Evolutionary conservation across 1,140 invertebrate genomes (phyloP).

Genomic region (Drosophila ironensis): DNA sequence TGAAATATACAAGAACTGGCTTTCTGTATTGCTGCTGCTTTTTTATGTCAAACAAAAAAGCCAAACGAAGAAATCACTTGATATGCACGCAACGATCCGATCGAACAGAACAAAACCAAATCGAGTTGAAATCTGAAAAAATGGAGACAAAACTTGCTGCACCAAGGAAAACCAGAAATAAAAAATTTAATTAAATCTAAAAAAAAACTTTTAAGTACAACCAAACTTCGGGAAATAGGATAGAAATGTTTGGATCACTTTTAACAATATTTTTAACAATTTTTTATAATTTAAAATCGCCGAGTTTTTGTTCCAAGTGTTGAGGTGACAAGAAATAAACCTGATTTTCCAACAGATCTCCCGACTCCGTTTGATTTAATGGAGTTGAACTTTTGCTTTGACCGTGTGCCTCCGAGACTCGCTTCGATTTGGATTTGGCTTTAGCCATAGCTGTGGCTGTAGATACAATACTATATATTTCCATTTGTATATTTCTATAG

Average conservation of each 20-base stretch:
- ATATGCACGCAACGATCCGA: slow-evolving; percentile 43
- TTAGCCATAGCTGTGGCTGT: not conserved
- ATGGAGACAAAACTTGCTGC: not conserved
- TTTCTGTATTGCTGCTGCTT: slow-evolving; percentile 10
- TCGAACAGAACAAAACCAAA: slow-evolving; percentile 17
- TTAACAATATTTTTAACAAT: not conserved
- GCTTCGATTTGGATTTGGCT: slow-evolving; percentile 2
- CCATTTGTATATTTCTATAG: not conserved
- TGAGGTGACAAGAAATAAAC: slow-evolving; percentile 23
- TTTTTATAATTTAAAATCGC: not conserved
- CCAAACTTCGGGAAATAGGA: too few relatives aligned
- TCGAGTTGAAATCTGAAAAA: slow-evolving; percentile 9
- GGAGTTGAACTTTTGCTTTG: slow-evolving; percentile 28
- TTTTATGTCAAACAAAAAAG: not conserved
- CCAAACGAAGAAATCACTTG: slow-evolving; percentile 43
- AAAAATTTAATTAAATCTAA: not conserved
- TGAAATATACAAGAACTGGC: slow-evolving; percentile 20
- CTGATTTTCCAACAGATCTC: slow-evolving; percentile 11
- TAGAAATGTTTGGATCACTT: too few relatives aligned
- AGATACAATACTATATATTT: too few relatives aligned
- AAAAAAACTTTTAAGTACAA: too few relatives aligned
- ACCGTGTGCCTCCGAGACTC: not conserved
- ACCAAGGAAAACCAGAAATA: not conserved
- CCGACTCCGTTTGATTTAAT: not conserved
- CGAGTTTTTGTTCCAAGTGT: not conserved